Evolutionary conservation across 2,797 vertebrate species (phyloP).

Genomic region (Bovichtus variegatus): DNA sequence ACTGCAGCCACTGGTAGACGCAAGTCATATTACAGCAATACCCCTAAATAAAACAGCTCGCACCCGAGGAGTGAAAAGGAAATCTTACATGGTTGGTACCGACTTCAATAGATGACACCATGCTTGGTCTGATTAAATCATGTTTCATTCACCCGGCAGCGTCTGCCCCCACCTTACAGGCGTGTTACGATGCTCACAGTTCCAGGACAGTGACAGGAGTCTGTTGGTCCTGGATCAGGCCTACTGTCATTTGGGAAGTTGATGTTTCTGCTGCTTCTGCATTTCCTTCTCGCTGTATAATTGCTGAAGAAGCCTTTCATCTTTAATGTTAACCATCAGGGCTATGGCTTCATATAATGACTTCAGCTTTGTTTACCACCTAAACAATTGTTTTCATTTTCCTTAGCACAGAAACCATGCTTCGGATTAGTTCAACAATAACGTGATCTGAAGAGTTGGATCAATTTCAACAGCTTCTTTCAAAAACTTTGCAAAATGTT

Average conservation of each 20-base stretch:
- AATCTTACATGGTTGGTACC: not conserved
- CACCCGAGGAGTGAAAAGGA: not conserved
- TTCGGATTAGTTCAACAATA: constrained; percentile 11
- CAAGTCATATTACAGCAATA: not conserved
- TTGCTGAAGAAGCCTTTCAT: not conserved
- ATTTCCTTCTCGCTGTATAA: not conserved
- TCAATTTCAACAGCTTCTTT: not conserved
- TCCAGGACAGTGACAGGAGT: not conserved
- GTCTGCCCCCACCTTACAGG: too few species aligned
- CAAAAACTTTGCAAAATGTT: not conserved
- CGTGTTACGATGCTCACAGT: too few species aligned
- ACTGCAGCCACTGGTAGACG: not conserved
- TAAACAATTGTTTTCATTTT: constrained; percentile 1
- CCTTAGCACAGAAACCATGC: constrained; percentile 18
- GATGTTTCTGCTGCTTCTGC: not conserved
- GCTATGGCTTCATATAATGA: not conserved
- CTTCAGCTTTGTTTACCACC: constrained; percentile 10
- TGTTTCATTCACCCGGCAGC: too few species aligned
- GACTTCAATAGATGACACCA: not conserved
- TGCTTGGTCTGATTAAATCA: not conserved
- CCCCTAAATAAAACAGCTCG: too few species aligned
- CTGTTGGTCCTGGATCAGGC: constrained; percentile 1
- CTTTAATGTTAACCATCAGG: constrained; percentile 7
- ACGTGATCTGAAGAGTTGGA: not conserved
- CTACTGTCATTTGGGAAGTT: not conserved